These are phyloP conservation scores for Melitaea cinxia DNA, from an alignment of 1,140 invertebrate species.

Conservation along the genomic window DNA sequence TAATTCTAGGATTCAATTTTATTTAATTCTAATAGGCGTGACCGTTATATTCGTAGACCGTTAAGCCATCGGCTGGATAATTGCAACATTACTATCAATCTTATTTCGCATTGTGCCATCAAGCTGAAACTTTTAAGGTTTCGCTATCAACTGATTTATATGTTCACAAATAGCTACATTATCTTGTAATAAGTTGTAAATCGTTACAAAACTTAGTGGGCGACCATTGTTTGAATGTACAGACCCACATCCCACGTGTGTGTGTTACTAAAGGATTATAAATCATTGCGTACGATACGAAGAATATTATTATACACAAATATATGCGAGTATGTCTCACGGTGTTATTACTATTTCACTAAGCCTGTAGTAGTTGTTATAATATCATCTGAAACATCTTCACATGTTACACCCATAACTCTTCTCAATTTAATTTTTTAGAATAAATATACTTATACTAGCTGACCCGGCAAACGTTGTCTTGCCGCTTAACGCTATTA, in stretches of 20 bases:
- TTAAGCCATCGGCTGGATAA: too few species aligned
- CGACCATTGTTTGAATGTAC: slow-evolving; percentile 17
- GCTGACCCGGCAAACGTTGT: too few species aligned
- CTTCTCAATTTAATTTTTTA: too few species aligned
- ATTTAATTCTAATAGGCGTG: slow-evolving; percentile 4
- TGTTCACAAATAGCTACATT: background rate
- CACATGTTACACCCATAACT: too few species aligned
- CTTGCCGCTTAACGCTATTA: too few species aligned
- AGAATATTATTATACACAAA: background rate
- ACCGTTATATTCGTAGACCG: too few species aligned
- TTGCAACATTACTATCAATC: background rate
- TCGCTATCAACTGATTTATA: background rate
- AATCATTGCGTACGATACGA: slow-evolving; percentile 1
- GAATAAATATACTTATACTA: too few species aligned
- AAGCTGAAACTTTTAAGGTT: background rate
- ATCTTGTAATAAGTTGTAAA: slow-evolving; percentile 4
- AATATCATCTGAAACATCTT: background rate
- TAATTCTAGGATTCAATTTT: background rate
- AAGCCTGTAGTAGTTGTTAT: background rate
- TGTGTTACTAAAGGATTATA: slow-evolving; percentile 11
- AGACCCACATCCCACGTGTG: slow-evolving; percentile 22
- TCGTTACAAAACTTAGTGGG: slow-evolving; percentile 18
- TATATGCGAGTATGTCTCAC: background rate
- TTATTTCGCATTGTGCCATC: slow-evolving; percentile 1
- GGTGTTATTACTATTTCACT: background rate